Evolutionary conservation across 92 coral and sea anemone genomes (phyloP), one percentile per base, ranked within the genome.

Genomic region (Montipora capitata): DNA sequence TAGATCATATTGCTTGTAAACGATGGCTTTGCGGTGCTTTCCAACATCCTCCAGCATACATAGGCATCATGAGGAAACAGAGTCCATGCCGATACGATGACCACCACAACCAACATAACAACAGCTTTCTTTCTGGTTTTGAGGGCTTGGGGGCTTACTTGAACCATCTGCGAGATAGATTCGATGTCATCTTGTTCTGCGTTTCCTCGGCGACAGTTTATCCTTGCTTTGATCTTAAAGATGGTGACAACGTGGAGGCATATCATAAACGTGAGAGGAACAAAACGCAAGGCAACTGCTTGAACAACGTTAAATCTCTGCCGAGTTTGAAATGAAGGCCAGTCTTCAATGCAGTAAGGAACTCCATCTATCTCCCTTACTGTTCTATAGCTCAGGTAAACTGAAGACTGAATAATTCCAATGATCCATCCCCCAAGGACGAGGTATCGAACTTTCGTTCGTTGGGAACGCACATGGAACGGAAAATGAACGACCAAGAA

Each of bases 401-500:
- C 89, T 4, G 96, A 90, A 0, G 96, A 68, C 4, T 88, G 92
- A 3, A 92, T 82, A 15, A 93, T 75, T 4, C 92, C 95, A 3
- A 91, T 45, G 13, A 95, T 69, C 98, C 98, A 95, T 43, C 87
- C 83, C 8, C 72, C 74, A 67, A 85, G 58, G 13, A 95, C 77
- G 40, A 89, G 74, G 85, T 94, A 95, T 16, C 94, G 96, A 78
- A 95, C 88, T 72, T 83, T 83, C 2, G 87, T 83, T 40, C 90
- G 90, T 27, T 91, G 91, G 68, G 88, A 83, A 39, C 98, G 98
- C 11, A 94, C 88, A 40, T 88, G 87, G 56, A 94, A 92, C 14
- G 98, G 98, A 71, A 86, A 92, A 78, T 91, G 87, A 42, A 92
- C 98, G 40, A 87, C 95, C 58, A 92, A 66, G 72, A 94, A 92